phyloP scores from a whole-genome alignment of 2,113 vertebrate species.

The Phylloscopus whistleri region DNA sequence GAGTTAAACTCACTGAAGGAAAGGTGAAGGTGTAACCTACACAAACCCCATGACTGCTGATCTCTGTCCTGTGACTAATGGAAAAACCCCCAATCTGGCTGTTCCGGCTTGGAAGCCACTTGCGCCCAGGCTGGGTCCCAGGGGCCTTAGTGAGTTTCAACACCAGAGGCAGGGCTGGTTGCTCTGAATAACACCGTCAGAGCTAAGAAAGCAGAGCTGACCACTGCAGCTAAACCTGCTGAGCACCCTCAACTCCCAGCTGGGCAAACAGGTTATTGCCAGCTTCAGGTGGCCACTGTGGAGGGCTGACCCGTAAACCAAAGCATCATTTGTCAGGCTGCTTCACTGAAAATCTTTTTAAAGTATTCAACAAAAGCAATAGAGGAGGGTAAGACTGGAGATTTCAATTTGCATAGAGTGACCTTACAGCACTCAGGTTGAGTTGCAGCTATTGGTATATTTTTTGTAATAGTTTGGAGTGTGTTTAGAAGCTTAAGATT shows the following conservation, averaged over 20 bases:
- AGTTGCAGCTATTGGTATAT: background rate
- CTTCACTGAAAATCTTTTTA: background rate
- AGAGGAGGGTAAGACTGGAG: background rate
- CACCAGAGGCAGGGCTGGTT: background rate
- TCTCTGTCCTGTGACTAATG: background rate
- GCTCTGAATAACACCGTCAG: background rate
- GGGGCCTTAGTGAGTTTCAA: background rate
- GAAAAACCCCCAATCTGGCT: background rate
- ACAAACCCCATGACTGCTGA: background rate
- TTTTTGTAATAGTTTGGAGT: background rate
- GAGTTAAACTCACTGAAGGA: background rate
- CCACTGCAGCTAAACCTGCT: background rate
- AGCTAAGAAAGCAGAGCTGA: background rate
- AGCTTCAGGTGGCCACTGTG: accelerated
- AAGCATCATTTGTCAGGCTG: background rate
- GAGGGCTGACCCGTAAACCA: background rate
- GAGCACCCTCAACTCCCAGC: background rate
- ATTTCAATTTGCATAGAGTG: background rate
- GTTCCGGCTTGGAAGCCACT: background rate
- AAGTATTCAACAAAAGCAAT: background rate
- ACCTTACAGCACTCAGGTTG: background rate
- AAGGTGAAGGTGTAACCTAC: background rate
- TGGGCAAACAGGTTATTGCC: background rate
- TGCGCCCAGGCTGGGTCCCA: background rate
- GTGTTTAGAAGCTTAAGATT: background rate